A percentile compares a stretch with the other conserved stretches of the same genome.
phyloP scores from a whole-genome alignment of 1,140 invertebrate genomes.

The Drosophila nigrodunni region DNA sequence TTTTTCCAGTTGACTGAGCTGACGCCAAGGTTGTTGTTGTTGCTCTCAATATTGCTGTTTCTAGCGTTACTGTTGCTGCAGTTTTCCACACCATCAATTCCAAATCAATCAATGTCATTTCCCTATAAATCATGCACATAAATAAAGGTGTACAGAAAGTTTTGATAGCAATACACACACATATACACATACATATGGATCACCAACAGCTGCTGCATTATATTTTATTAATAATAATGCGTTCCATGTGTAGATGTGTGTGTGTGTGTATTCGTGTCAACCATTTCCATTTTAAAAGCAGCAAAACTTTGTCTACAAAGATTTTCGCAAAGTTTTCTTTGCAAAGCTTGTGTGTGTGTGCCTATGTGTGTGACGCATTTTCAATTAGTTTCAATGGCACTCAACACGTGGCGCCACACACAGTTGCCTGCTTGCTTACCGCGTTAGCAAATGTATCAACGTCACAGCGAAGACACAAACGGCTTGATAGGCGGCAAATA shows the following conservation, averaged over 20 bases:
- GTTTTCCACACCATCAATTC: constrained; percentile 70
- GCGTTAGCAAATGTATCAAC: constrained; percentile 59
- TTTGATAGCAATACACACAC: constrained; percentile 28
- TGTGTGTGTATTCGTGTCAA: constrained; percentile 11
- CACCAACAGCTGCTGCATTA: constrained; percentile 61
- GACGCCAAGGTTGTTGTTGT: background rate
- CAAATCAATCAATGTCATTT: constrained; percentile 70
- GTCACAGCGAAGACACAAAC: constrained; percentile 32
- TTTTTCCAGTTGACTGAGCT: constrained; percentile 32
- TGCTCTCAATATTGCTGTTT: constrained; percentile 4
- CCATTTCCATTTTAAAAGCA: constrained; percentile 53
- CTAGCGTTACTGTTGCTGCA: constrained; percentile 29
- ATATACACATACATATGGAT: constrained; percentile 23
- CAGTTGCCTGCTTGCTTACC: constrained; percentile 20
- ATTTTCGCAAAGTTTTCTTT: constrained; percentile 45
- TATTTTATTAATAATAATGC: constrained; percentile 67
- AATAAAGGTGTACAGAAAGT: constrained; percentile 61
- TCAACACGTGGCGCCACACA: constrained; percentile 54
- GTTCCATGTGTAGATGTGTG: constrained; percentile 17
- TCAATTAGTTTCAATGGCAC: constrained; percentile 71
- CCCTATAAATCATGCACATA: constrained; percentile 69
- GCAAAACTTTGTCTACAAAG: constrained; percentile 65
- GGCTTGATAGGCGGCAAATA: constrained; percentile 56
- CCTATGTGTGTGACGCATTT: constrained; percentile 50
- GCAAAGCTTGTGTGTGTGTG: constrained; percentile 12